phyloP scores from a whole-genome alignment of 2,113 vertebrate genomes.

The Rynchops niger region DNA sequence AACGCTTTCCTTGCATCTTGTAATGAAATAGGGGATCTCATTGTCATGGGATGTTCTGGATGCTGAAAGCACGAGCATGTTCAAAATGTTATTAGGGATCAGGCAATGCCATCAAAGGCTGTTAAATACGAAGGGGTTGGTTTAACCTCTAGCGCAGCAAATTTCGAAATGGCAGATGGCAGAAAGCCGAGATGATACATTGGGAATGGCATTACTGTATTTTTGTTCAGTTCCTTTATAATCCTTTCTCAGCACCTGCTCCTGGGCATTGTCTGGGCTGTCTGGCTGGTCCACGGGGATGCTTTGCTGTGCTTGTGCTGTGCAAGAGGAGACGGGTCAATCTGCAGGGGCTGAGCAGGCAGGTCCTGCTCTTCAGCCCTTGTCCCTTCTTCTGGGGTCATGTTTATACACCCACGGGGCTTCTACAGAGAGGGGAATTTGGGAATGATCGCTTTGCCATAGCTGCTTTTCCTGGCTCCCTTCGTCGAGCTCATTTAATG shows the following conservation, averaged over 20 bases:
- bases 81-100: accelerated
- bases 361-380: not conserved
- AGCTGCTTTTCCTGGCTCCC: not conserved
- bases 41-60: accelerated
- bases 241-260: not conserved
- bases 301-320: not conserved
- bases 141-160: not conserved
- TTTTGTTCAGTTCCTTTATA: not conserved
- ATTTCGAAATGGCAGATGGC: not conserved
- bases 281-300: not conserved
- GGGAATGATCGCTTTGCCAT: not conserved
- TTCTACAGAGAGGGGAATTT: not conserved
- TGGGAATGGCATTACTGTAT: accelerated
- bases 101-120: not conserved
- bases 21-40: accelerated
- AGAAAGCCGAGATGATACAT: accelerated
- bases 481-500: not conserved
- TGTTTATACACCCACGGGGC: not conserved
- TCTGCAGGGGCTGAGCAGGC: accelerated
- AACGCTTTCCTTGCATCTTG: not conserved
- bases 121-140: not conserved
- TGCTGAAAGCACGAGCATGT: not conserved
- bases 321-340: accelerated
- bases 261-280: not conserved
- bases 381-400: accelerated